These are phyloP conservation scores for Stichodactyla mertensii DNA, from an alignment of 64 coral and sea anemone species.

Conservation along the genomic window DNA sequence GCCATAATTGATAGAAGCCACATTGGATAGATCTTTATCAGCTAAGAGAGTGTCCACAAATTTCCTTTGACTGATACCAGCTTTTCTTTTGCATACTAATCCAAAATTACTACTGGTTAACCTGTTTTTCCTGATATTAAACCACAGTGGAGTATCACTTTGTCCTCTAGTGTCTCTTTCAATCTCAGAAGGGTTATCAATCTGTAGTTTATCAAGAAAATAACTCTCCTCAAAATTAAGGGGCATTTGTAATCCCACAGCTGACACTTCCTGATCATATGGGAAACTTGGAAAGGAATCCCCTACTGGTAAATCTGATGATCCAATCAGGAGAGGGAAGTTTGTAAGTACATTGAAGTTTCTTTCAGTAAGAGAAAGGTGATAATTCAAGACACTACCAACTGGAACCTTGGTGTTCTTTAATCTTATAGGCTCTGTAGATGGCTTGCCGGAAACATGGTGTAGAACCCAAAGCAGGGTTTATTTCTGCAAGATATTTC, in stretches of 20 bases:
- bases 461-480: conserved; percentile 49
- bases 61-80: conserved; percentile 30
- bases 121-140: conserved; percentile 41
- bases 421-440: conserved; percentile 41
- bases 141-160: conserved; percentile 52
- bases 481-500: conserved; percentile 26
- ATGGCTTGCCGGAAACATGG: conserved; percentile 11
- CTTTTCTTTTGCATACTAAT: conserved; percentile 56
- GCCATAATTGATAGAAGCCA: conserved; percentile 51
- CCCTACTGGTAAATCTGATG: too few species aligned
- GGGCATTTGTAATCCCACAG: conserved; percentile 24
- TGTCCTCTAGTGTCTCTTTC: conserved; percentile 61
- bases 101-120: conserved; percentile 79
- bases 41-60: conserved; percentile 53
- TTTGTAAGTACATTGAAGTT: conserved; percentile 50
- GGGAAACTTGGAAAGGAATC: conserved; percentile 52
- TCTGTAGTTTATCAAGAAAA: conserved; percentile 39
- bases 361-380: conserved; percentile 47
- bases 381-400: conserved; percentile 58
- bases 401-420: conserved; percentile 35
- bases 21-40: conserved; percentile 41
- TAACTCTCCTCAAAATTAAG: conserved; percentile 26
- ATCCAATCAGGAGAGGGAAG: conserved; percentile 28
- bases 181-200: conserved; percentile 41
- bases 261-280: background rate